Conservation (phyloP, 2,113 vertebrate species). For the Blennius ocellaris region DNA sequence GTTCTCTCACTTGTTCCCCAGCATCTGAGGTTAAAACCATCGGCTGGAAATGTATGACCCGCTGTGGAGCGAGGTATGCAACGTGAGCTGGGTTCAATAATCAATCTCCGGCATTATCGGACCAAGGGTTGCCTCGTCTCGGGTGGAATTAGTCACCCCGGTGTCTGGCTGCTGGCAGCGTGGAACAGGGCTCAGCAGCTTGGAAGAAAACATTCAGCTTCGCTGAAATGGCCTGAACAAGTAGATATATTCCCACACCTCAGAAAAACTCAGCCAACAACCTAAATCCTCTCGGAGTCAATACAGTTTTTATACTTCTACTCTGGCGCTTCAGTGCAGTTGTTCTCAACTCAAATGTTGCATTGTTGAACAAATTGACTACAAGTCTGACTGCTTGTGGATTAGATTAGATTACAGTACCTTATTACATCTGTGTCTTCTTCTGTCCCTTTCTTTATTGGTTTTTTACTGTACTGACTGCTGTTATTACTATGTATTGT, state of each 20-base stretch:
- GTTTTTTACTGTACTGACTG: no score
- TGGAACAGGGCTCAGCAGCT: conserved; percentile 3
- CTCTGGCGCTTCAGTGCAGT: conserved; percentile 8
- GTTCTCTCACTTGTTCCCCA: conserved; percentile 16
- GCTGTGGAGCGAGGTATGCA: neutral
- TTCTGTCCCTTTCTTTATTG: no score
- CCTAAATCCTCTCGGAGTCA: conserved; percentile 6
- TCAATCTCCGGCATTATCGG: conserved; percentile 47
- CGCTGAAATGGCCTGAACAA: conserved; percentile 18
- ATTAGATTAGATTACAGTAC: no score
- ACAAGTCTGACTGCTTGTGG: neutral
- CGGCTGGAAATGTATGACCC: conserved; percentile 22
- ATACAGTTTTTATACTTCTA: neutral
- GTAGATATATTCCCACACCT: conserved; percentile 1
- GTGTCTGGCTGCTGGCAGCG: conserved; percentile 14
- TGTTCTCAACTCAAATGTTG: conserved; percentile 12
- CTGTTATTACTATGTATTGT: no score
- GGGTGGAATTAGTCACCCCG: conserved; percentile 13
- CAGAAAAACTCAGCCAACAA: neutral
- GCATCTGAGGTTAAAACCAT: conserved; percentile 47
- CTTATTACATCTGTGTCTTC: no score
- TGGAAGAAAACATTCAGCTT: conserved; percentile 11
- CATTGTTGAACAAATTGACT: conserved; percentile 4
- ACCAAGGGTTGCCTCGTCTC: conserved; percentile 20
- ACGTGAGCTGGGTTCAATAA: conserved; percentile 34